Conservation (phyloP, 2,888 invertebrate species). For the Biston betularia region DNA sequence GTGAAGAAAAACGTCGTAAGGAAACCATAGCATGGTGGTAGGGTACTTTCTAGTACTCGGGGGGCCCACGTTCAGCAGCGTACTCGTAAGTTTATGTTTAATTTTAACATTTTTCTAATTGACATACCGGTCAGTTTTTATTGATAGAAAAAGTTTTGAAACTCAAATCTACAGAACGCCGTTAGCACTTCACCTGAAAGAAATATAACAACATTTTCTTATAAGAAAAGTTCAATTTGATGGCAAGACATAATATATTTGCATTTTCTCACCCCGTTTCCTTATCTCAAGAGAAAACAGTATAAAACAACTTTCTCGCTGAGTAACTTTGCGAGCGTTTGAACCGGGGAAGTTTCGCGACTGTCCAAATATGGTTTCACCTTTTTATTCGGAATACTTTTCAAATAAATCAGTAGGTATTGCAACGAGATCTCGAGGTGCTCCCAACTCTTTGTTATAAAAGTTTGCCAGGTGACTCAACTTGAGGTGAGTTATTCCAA, state of each 20-base stretch:
- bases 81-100: no score
- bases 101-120: no score
- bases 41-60: no score
- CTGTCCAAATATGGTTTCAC: slow-evolving; percentile 36
- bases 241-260: slow-evolving; percentile 22
- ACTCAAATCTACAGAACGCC: neutral
- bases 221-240: slow-evolving; percentile 16
- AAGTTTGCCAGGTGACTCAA: slow-evolving; percentile 13
- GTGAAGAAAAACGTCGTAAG: no score
- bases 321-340: slow-evolving; percentile 28
- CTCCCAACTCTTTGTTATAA: slow-evolving; percentile 25
- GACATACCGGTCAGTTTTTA: neutral
- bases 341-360: slow-evolving; percentile 29
- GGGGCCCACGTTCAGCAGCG: no score
- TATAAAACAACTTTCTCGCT: slow-evolving; percentile 28
- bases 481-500: slow-evolving; percentile 13
- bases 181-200: neutral
- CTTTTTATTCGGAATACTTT: slow-evolving; percentile 35
- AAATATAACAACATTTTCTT: slow-evolving; percentile 10
- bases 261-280: slow-evolving; percentile 23
- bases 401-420: slow-evolving; percentile 35
- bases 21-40: no score
- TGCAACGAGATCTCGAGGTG: slow-evolving; percentile 26
- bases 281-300: slow-evolving; percentile 27
- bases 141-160: neutral